Evolutionary conservation across 2,888 invertebrate genomes (phyloP), one percentile per base, ranked within the genome.

Genomic region (Oligia strigilis): DNA sequence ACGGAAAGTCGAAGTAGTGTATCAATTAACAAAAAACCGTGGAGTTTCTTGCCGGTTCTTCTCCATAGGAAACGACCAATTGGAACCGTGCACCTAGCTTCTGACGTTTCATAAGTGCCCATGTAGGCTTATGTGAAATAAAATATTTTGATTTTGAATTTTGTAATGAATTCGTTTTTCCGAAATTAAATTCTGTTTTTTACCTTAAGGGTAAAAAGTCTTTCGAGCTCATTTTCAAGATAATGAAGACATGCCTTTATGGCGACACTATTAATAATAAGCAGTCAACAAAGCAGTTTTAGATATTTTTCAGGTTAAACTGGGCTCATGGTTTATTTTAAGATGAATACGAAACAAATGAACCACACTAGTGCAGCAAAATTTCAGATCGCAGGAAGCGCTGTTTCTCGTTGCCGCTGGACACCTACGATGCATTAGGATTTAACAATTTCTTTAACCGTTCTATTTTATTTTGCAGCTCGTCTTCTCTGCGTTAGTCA

Each of bases 401-500:
- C 3, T 11, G 23, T 29, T 19, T 19, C 19, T 72, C 4, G 2
- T 19, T 19, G 19, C n/a, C 52, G 23, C 23, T 23, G 52, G 36
- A 43, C 43, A 43, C n/a, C n/a, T 43, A 43, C n/a, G 19, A 60
- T 11, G 8, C 8, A 43, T 72, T 13, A 72, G 14, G 19, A 43
- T 29, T 62, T 23, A n/a, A 23, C 0, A n/a, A 11, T 52, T 43
- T 43, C 1, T 14, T 36, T 36, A 64, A 70, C 4, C 5, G 5
- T 74, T 29, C 0, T 36, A 17, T 70, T 60, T 40, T 49, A 49
- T 60, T 49, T 62, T 62, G 9, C 84, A 84, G 84, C 40, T 84
- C 40, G 69, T 64, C 80, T 66, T 83, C 58, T 64, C 65, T 67
- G 76, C 52, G 11, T 43, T 83, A 23, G 64, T 74, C 71, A 67